Conservation (phyloP, 1,140 invertebrate genomes). For the Heterodera carotae region DNA sequence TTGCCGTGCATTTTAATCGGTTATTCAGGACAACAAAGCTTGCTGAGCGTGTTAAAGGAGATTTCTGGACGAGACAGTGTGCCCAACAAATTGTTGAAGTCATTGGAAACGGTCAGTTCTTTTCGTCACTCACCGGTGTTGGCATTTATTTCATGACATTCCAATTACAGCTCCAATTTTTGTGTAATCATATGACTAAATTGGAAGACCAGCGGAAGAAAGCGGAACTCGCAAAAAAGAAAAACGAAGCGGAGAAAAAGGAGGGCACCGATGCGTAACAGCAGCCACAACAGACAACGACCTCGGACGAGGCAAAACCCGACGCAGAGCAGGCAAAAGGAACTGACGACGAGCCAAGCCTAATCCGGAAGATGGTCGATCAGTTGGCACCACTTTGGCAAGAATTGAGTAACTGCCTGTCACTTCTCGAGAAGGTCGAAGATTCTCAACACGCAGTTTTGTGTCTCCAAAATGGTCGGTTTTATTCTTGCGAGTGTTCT, state of each 20-base stretch:
- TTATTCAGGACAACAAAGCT: neutral
- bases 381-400: slow-evolving; percentile 78
- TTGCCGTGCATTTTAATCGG: neutral
- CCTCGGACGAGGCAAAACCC: neutral
- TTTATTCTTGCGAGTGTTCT: neutral
- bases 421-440: neutral
- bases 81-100: slow-evolving; percentile 43
- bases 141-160: neutral
- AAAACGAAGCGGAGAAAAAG: neutral
- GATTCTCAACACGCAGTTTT: slow-evolving; percentile 84
- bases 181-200: slow-evolving; percentile 39
- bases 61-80: slow-evolving; percentile 26
- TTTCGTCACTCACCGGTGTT: neutral
- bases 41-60: slow-evolving; percentile 10
- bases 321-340: neutral
- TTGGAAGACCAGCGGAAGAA: slow-evolving; percentile 34
- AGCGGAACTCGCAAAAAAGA: slow-evolving; percentile 12
- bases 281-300: neutral
- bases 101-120: slow-evolving; percentile 45
- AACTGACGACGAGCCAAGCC: neutral
- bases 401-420: slow-evolving; percentile 78
- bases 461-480: slow-evolving; percentile 70
- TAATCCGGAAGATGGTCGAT: slow-evolving; percentile 29
- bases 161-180: slow-evolving; percentile 20
- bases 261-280: neutral